Percentiles rank a stretch among this genome's conserved stretches.
Conservation (phyloP, 2,888 invertebrate genomes). For the Antheraea yamamai region DNA sequence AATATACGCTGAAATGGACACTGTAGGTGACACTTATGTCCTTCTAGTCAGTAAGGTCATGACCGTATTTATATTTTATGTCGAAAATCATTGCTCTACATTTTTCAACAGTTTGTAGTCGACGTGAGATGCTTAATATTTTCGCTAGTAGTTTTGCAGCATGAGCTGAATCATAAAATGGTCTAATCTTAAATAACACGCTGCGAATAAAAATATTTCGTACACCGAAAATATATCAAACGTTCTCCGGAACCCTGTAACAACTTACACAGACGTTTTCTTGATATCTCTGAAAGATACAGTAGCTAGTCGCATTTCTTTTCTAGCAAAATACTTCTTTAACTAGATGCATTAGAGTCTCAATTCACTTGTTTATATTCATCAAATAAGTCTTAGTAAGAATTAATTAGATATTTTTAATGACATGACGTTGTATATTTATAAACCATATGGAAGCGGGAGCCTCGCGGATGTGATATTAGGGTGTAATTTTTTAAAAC, state of each 20-base stretch:
- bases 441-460: slow-evolving; percentile 61
- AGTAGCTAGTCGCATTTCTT: slow-evolving; percentile 25
- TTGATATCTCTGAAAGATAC: slow-evolving; percentile 51
- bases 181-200: slow-evolving; percentile 28
- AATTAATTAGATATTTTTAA: slow-evolving; percentile 64
- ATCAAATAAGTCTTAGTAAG: slow-evolving; percentile 53
- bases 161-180: slow-evolving; percentile 26
- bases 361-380: slow-evolving; percentile 34
- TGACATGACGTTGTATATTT: slow-evolving; percentile 63
- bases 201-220: slow-evolving; percentile 44
- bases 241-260: slow-evolving; percentile 55
- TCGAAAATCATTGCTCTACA: not conserved
- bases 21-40: slow-evolving; percentile 17
- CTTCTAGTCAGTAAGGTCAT: slow-evolving; percentile 7
- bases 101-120: not conserved
- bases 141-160: slow-evolving; percentile 15
- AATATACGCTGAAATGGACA: not conserved
- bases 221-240: slow-evolving; percentile 55
- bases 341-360: slow-evolving; percentile 37
- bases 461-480: slow-evolving; percentile 39
- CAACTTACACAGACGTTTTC: slow-evolving; percentile 54
- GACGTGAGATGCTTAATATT: slow-evolving; percentile 32
- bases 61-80: slow-evolving; percentile 9
- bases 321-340: slow-evolving; percentile 24
- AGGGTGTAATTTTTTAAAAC: slow-evolving; percentile 4